Evolutionary conservation across 2,113 vertebrate genomes (phyloP), one percentile per base, ranked within the genome.

Genomic region (Ceratotherium simum): DNA sequence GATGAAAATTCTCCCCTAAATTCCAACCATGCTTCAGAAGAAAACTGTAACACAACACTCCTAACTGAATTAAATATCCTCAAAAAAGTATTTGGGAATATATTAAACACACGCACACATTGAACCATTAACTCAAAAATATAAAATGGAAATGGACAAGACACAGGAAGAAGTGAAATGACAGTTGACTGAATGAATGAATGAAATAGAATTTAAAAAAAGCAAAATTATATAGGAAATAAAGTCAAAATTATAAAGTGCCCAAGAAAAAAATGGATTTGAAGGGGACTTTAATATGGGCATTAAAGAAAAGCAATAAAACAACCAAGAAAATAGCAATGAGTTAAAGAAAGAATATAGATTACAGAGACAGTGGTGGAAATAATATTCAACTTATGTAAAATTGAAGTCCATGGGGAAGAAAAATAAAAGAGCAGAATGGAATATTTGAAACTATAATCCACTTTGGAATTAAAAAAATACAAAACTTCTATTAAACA

Each of bases 241-340:
- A n/a, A 75, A 90, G n/a, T 60, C 6, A 92, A 62, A 62, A 95
- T 81, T 51, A 36, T 73, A 58, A 89, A 70, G 6, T 42, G 6
- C 2, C n/a, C 33, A 42, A n/a, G 54, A 33, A 31, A 10, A 70
- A 29, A 65, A 36, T 14, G 33, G 21, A 58, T 87, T n/a, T 69
- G 33, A 83, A 86, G 86, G 39, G 60, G 60, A 92, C n/a, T 51
- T 23, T 48, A 89, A 69, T 62, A 67, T 51, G n/a, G 33, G 17
- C 64, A 69, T 89, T 75, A 90, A 95, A 90, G 79, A 83, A 95
- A 92, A 95, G 18, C 70, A 88, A 56, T 76, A 39, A 75, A 91
- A 73, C 27, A 91, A 39, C 21, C 25, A 62, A 82, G 70, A 72
- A 36, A 79, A 72, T 21, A 91, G 6, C 7, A 76, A 62, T 29